Evolutionary conservation across 2,797 vertebrate species (phyloP), one percentile per base, ranked within the genome.

Genomic region (Ptychadena robeensis): DNA sequence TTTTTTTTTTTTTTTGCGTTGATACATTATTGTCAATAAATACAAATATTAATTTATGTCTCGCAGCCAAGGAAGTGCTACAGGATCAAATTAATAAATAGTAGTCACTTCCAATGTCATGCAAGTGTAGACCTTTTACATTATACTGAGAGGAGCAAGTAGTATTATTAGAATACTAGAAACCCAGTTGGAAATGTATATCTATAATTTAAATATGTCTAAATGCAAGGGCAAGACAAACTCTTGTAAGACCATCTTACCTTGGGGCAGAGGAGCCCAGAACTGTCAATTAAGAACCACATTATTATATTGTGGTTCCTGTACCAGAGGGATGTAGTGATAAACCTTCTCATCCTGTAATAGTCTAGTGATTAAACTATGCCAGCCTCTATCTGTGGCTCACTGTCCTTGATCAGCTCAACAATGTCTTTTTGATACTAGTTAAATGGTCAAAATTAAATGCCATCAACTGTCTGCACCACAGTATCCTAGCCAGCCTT

Each of bases 281-380:
- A 71, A 63, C n/a, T 76, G 77, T 64, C 81, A 71, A 71, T 82
- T 64, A 82, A 70, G 64, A 25, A 28, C 30, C 15, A 31, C 63
- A 75, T 75, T 67, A 74, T 27, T 65, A 11, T 82, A 28, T 68
- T 69, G 31, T 69, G 34, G 70, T 75, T 59, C 35, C 34, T 67
- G 25, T 5, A 66, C 48, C 65, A 34, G 28, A 68, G 71, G 34
- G 66, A 67, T 30, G n/a, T 35, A 31, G 25, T 63, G 53, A 68
- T 67, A 75, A 61, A 69, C 65, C 40, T 68, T 63, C 28, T 76
- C 18, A 59, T 34, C 53, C 34, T 32, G 72, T 70, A 69, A 68
- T 76, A 76, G 66, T 75, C 44, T 25, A 61, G 65, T 74, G 64
- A 82, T 82, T 82, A 75, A 76, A 48, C 22, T 30, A 53, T 65